phyloP scores from a whole-genome alignment of 2,797 vertebrate genomes.

The Anguilla megastoma region DNA sequence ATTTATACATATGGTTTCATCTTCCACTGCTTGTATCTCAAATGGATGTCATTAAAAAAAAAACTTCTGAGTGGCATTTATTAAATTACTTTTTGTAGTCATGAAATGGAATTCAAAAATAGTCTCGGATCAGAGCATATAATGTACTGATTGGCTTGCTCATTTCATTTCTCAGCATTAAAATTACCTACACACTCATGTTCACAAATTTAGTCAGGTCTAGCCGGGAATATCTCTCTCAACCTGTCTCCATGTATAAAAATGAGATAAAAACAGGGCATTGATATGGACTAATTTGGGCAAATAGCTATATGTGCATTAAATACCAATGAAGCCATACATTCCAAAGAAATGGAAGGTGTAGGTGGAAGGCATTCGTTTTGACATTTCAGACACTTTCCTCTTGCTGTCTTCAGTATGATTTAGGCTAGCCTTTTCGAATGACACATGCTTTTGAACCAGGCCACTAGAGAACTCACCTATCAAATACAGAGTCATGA shows the following conservation, averaged over 20 bases:
- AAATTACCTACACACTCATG: neutral
- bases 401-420: neutral
- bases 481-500: constrained; percentile 43
- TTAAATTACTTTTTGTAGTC: constrained; percentile 12
- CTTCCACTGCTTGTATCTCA: neutral
- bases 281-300: constrained; percentile 15
- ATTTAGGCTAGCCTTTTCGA: constrained; percentile 17
- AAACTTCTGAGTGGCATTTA: constrained; percentile 22
- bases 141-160: constrained; percentile 14
- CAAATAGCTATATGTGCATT: neutral
- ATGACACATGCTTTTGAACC: constrained; percentile 5
- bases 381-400: neutral
- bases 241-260: constrained; percentile 32
- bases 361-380: neutral
- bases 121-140: neutral
- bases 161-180: constrained; percentile 17
- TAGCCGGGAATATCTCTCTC: constrained; percentile 35
- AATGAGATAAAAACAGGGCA: constrained; percentile 19
- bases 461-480: constrained; percentile 30
- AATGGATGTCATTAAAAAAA: constrained; percentile 7
- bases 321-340: neutral
- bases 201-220: constrained; percentile 4
- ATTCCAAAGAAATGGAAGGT: neutral
- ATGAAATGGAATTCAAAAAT: constrained; percentile 12
- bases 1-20: neutral